Evolutionary conservation across 2,113 vertebrate species (phyloP), one percentile per base, ranked within the genome.

Genomic region (Hyaena hyaena): DNA sequence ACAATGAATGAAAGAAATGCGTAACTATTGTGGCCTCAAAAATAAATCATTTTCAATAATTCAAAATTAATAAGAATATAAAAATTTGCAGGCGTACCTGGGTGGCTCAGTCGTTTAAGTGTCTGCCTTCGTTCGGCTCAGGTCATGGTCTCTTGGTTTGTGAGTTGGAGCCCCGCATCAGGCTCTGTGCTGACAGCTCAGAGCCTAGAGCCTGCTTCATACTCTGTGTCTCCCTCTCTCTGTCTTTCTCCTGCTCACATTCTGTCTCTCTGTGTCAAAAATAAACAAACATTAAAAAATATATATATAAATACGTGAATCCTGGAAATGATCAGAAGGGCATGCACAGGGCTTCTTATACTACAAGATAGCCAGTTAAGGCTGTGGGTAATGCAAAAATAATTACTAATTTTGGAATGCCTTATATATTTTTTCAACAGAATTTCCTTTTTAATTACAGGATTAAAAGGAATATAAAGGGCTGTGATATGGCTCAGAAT

Each of bases 401-500:
- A 12, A 31, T 48, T 88, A 85, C 89, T 91, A 68, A 55, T 93
- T 96, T 87, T 87, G 76, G 65, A 84, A 89, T 90, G 81, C 87
- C 39, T 73, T 94, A 79, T 17, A 74, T 83, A 89, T 17, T 63
- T 90, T 95, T 88, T 45, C 77, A 82, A 87, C 74, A 96, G 68
- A 77, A 86, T 86, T 88, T 84, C 69, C 90, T 93, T 84, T 95
- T 66, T 80, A 95, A 90, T 90, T 93, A 83, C 10, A 92, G 69
- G 24, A 84, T 83, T 90, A 93, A 95, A 88, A 93, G 45, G 39
- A 93, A 76, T 4, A 35, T 96, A 94, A 96, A 93, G 53, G 39
- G 61, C 50, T 85, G 7, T 77, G 66, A 84, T 76, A 83, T 50
- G 24, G 55, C 83, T 79, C 87, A 81, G 89, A 88, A 83, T 10